phyloP scores from a whole-genome alignment of 2,888 invertebrate species.

The Nemotelus nigrinus region DNA sequence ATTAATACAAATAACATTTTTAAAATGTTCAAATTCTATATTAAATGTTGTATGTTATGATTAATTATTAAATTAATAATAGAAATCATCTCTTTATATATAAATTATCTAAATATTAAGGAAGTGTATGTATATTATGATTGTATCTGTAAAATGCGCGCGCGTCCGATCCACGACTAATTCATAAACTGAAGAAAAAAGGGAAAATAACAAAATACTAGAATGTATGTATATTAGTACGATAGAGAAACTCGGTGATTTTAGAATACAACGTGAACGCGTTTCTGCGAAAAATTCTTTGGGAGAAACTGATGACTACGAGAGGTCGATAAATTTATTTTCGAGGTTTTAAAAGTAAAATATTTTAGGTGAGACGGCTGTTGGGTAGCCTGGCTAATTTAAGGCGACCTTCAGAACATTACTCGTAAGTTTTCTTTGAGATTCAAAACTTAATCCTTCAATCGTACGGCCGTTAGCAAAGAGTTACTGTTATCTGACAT shows the following conservation, averaged over 20 bases:
- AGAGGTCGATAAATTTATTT: no score
- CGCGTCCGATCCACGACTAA: slow-evolving; percentile 15
- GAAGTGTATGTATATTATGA: slow-evolving; percentile 34
- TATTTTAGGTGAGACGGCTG: no score
- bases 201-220: not conserved
- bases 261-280: slow-evolving; percentile 21
- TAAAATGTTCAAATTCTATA: slow-evolving; percentile 45
- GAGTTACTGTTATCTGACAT: no score
- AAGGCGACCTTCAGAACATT: no score
- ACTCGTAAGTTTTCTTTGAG: no score
- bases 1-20: slow-evolving; percentile 39
- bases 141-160: slow-evolving; percentile 20
- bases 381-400: no score
- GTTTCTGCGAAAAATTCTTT: not conserved
- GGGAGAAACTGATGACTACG: no score
- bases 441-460: no score
- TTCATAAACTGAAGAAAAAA: not conserved
- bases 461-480: no score
- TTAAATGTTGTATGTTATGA: slow-evolving; percentile 42
- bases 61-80: slow-evolving; percentile 35
- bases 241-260: slow-evolving; percentile 28
- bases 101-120: slow-evolving; percentile 36
- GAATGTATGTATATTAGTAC: slow-evolving; percentile 21
- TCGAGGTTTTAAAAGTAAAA: no score
- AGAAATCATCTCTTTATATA: slow-evolving; percentile 42